These are phyloP conservation scores for Telenomus remus DNA, from an alignment of 1,140 invertebrate species.

Conservation along the genomic window DNA sequence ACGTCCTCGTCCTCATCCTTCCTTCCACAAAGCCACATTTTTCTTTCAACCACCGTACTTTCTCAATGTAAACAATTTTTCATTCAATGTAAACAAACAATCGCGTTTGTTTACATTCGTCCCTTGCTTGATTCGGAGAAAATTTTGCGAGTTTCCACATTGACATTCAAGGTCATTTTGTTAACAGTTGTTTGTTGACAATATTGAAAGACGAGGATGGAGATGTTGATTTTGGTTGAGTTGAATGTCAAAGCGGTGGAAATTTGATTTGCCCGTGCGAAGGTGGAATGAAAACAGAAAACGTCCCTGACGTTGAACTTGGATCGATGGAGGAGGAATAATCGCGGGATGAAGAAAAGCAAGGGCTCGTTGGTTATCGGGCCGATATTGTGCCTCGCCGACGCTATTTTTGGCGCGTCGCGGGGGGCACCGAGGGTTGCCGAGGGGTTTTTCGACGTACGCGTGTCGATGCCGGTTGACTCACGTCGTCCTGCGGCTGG, in stretches of 20 bases:
- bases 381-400: conserved; percentile 21
- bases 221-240: no score
- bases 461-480: conserved; percentile 43
- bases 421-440: conserved; percentile 39
- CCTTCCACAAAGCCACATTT: neutral
- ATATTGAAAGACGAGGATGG: no score
- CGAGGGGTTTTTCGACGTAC: conserved; percentile 26
- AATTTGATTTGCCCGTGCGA: neutral
- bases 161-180: no score
- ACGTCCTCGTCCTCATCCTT: conserved; percentile 33
- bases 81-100: no score
- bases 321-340: conserved; percentile 29
- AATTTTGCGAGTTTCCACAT: no score
- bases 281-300: conserved; percentile 16
- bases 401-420: conserved; percentile 49
- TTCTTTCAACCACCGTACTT: neutral
- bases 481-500: conserved; percentile 43
- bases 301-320: conserved; percentile 44
- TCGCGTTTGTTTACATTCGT: no score
- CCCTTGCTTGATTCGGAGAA: no score
- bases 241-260: neutral
- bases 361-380: conserved; percentile 23
- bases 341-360: conserved; percentile 44
- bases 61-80: no score
- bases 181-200: no score